Base-by-base conservation (phyloP, 1,140 invertebrate genomes). In the Meloidogyne hapla region DNA sequence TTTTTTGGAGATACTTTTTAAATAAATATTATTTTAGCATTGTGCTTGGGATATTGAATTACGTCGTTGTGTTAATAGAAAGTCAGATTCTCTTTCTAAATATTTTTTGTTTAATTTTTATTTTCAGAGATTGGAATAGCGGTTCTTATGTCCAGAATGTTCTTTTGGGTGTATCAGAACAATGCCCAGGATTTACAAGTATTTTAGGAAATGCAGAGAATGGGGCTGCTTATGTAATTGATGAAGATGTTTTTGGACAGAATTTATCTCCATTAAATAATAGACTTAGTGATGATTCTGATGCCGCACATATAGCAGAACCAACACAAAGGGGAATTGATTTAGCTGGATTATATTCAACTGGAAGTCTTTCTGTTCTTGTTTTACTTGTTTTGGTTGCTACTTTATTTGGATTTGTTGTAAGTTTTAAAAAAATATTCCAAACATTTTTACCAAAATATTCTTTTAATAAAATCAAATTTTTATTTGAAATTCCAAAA, bases 31-130 rank as follows among this genome's bases (percentile, higher is more conserved):
- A 6, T 69, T 73, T 63, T 38, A 73, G 0, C 94, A 98, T 88
- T 99, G 96, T 89, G 94, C 94, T 12, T 99, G 96, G 95, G 92
- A 86, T 48, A 68, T 79, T 33, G 77, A 77, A 56, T 42, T 21
- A 42, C 61, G 61, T 28, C 48, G 18, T 23, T 85, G 83, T 68
- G 83, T 82, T 25, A 26, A 74, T 48, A 75, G 63, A 25, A 61
- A 45, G 74, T 83, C 38, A 40, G 66, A 21, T 78, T 74, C 1
- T 72, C 5, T 61, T 21, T 5, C 38, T 40, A 45, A 28, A 21
- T 68, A 33, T 23, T 40, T 67, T 77, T 28, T 12, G 4, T 67
- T 21, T 26, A 42, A 26, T 0, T 26, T n/a, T 48, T 66, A 42
- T 72, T 71, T 79, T 77, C 10, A 80, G 77, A n/a, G 77, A 80